Evolutionary conservation across 2,888 invertebrate species (phyloP).

Genomic region (Patella caerulea): DNA sequence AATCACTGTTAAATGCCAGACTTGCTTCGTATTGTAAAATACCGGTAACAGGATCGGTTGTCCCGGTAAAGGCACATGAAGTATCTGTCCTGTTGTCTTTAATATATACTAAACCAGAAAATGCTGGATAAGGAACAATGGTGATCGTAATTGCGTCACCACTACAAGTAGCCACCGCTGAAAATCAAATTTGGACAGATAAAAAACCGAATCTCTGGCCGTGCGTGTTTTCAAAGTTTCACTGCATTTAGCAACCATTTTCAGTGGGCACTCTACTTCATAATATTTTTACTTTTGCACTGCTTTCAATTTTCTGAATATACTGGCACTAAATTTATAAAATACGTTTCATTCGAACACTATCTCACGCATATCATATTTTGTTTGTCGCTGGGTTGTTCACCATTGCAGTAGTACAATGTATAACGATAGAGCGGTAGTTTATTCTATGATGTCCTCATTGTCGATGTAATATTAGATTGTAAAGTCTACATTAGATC

Average conservation of each 20-base stretch:
- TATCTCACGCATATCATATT: too few species aligned
- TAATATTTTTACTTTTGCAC: too few species aligned
- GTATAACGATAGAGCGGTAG: too few species aligned
- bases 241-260: not conserved
- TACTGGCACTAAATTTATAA: too few species aligned
- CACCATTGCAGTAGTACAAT: too few species aligned
- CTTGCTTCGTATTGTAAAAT: not conserved
- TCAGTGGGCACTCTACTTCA: too few species aligned
- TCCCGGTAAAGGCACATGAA: not conserved
- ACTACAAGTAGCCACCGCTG: constrained; percentile 15
- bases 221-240: not conserved
- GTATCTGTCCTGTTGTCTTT: not conserved
- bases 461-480: too few species aligned
- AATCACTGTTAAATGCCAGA: not conserved
- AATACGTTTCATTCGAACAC: too few species aligned
- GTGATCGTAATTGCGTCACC: constrained; percentile 13
- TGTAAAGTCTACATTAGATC: too few species aligned
- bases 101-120: constrained; percentile 13
- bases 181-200: not conserved
- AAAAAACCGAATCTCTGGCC: not conserved
- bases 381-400: too few species aligned
- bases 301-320: too few species aligned
- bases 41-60: not conserved
- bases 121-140: constrained; percentile 11
- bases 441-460: too few species aligned